A percentile compares a stretch with the other conserved stretches of the same genome.
Evolutionary conservation across 30 jellyfish, hydroid and myxozoan species (phyloP).

Genomic region (Sanderia malayensis): DNA sequence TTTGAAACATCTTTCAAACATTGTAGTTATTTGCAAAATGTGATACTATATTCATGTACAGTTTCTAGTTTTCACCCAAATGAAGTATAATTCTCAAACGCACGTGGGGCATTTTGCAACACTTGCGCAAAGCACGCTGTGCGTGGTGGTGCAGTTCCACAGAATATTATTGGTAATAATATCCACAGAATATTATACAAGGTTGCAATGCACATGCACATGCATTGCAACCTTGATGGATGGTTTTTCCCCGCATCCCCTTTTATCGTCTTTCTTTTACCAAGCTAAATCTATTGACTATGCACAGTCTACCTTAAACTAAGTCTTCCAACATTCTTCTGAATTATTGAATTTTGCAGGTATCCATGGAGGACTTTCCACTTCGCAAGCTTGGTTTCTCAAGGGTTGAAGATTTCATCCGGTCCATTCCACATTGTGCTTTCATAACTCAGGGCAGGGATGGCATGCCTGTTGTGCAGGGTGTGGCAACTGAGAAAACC

Average conservation of each 20-base stretch:
- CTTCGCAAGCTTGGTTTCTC: slow-evolving; percentile 42
- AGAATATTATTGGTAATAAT: not conserved
- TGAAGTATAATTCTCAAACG: no score
- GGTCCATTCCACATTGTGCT: slow-evolving; percentile 54
- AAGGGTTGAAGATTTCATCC: slow-evolving; percentile 14
- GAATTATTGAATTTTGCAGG: slow-evolving; percentile 12
- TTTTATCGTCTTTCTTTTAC: not conserved
- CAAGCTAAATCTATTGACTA: not conserved
- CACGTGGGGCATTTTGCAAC: no score
- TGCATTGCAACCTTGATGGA: not conserved
- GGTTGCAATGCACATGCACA: not conserved
- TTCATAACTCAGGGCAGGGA: not conserved
- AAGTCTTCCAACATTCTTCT: no score
- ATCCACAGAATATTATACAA: not conserved
- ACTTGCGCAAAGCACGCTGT: no score
- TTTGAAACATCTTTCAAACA: no score
- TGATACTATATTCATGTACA: no score
- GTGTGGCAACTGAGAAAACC: slow-evolving; percentile 57
- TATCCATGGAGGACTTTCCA: slow-evolving; percentile 48
- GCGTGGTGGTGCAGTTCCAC: no score
- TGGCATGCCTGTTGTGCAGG: slow-evolving; percentile 68
- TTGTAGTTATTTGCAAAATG: no score
- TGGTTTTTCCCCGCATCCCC: not conserved
- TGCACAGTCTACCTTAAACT: not conserved
- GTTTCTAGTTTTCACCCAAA: no score